Conservation (phyloP, 2,888 invertebrate genomes). For the Thera obeliscata region DNA sequence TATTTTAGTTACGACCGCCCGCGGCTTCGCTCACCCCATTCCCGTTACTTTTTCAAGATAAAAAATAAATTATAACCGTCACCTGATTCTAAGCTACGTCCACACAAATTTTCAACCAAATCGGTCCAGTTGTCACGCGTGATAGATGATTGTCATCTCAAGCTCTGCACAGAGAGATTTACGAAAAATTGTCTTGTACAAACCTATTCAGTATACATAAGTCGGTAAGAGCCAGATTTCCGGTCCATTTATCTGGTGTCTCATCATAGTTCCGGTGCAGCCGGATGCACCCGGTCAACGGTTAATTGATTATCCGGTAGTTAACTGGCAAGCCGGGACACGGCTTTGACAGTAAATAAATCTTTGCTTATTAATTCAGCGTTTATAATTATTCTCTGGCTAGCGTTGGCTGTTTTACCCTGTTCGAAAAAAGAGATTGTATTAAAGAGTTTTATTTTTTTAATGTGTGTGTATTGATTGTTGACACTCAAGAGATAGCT, state of each 20-base stretch:
- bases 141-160: background rate
- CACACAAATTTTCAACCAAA: too few species aligned
- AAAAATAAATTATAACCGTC: too few species aligned
- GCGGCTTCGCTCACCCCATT: too few species aligned
- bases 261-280: slow-evolving; percentile 74
- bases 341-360: slow-evolving; percentile 34
- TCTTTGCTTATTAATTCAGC: slow-evolving; percentile 32
- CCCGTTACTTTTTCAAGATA: too few species aligned
- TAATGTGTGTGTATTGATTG: too few species aligned
- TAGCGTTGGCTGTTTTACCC: slow-evolving; percentile 1
- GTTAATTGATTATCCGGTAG: slow-evolving; percentile 80
- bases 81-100: too few species aligned
- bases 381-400: slow-evolving; percentile 24
- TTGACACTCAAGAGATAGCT: too few species aligned
- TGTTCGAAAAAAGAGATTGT: background rate
- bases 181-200: background rate
- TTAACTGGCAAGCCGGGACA: slow-evolving; percentile 52
- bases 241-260: slow-evolving; percentile 72
- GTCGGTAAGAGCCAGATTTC: slow-evolving; percentile 59
- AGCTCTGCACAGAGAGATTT: background rate
- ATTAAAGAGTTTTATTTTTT: too few species aligned
- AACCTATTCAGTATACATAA: slow-evolving; percentile 33
- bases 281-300: slow-evolving; percentile 78
- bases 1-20: too few species aligned
- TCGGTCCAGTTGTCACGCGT: too few species aligned